These are phyloP conservation scores for Mesorhabditis sp. DNA, from an alignment of 2,888 invertebrate genomes.

Conservation along the genomic window DNA sequence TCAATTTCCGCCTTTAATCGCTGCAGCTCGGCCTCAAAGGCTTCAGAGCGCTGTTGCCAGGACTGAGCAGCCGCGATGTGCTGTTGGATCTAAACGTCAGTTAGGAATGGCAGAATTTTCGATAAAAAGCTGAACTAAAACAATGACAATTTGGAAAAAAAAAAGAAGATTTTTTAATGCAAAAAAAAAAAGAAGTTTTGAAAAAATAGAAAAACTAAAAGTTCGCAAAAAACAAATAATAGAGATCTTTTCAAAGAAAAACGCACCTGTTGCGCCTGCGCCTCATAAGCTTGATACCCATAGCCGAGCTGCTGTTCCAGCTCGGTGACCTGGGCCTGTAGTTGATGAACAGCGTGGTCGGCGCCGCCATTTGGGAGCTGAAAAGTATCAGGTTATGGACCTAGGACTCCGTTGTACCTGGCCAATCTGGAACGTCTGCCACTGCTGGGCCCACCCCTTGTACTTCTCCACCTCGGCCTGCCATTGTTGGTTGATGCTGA, in stretches of 20 bases:
- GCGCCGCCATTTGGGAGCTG: slow-evolving; percentile 39
- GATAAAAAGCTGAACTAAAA: too few species aligned
- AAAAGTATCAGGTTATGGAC: background rate
- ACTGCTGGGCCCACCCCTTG: slow-evolving; percentile 52
- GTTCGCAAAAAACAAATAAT: background rate
- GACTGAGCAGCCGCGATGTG: too few species aligned
- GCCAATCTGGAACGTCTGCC: slow-evolving; percentile 52
- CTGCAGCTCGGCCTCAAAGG: too few species aligned
- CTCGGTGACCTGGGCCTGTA: slow-evolving; percentile 41
- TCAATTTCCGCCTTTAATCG: too few species aligned
- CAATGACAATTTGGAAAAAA: background rate
- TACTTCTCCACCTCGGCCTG: slow-evolving; percentile 48
- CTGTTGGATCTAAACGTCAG: too few species aligned
- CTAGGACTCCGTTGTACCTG: slow-evolving; percentile 34
- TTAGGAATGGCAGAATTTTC: too few species aligned
- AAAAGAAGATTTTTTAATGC: background rate
- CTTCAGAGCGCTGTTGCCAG: too few species aligned
- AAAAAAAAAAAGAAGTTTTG: background rate
- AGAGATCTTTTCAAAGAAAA: slow-evolving; percentile 6
- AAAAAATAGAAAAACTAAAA: background rate
- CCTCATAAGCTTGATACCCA: slow-evolving; percentile 55
- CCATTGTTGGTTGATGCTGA: slow-evolving; percentile 45
- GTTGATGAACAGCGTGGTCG: slow-evolving; percentile 40
- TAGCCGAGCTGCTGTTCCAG: slow-evolving; percentile 50
- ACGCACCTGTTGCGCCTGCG: slow-evolving; percentile 52